Percentiles rank a stretch among this genome's conserved stretches.
Conservation (phyloP, 35 echinoderm and acorn worm species). For the Apostichopus californicus region DNA sequence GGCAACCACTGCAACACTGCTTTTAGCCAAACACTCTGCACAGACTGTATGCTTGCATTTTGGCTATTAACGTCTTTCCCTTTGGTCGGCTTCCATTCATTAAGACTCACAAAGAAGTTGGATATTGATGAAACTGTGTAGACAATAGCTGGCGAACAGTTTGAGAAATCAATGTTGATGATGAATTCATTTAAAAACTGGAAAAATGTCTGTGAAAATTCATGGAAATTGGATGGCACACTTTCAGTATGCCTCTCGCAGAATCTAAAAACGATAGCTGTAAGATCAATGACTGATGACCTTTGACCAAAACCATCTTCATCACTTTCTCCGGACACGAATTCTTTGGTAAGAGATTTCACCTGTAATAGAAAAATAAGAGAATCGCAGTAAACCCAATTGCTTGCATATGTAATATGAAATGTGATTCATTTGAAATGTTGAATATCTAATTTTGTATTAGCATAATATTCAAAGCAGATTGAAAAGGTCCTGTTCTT, state of each 20-base stretch:
- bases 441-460: too few relatives aligned
- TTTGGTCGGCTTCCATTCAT: neutral
- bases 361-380: neutral
- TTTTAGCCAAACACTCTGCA: neutral
- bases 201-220: neutral
- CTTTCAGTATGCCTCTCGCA: neutral
- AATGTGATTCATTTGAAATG: too few relatives aligned
- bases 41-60: neutral
- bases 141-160: neutral
- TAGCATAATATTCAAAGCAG: too few relatives aligned
- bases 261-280: conserved; percentile 6
- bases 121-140: neutral
- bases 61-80: neutral
- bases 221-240: neutral
- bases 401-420: too few relatives aligned
- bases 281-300: neutral
- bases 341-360: neutral
- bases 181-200: neutral
- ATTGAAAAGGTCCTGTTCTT: too few relatives aligned
- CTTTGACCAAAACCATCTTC: neutral
- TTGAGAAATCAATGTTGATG: too few relatives aligned
- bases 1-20: neutral
- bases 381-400: too few relatives aligned
- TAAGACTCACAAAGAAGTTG: conserved; percentile 4
- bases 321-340: neutral